These are phyloP conservation scores for Enteromius unitaeniatus DNA, from an alignment of 2,797 vertebrate genomes.

Conservation along the genomic window DNA sequence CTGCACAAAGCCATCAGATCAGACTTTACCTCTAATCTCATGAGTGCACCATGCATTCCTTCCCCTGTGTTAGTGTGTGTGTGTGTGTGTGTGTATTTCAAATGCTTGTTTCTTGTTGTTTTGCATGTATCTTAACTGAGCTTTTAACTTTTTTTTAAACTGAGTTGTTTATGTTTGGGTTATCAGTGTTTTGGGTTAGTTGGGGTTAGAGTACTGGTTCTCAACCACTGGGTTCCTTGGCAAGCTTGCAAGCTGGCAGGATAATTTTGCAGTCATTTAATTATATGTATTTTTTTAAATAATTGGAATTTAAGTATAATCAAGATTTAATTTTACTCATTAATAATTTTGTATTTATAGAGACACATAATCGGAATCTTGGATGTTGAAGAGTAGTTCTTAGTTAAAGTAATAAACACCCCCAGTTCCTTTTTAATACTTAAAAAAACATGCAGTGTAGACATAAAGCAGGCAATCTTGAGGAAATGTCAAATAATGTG, in stretches of 20 bases:
- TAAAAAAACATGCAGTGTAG: neutral
- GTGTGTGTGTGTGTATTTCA: conserved; percentile 16
- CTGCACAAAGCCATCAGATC: conserved; percentile 50
- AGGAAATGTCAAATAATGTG: neutral
- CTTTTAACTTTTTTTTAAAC: neutral
- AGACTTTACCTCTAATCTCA: conserved; percentile 36
- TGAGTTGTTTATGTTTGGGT: neutral
- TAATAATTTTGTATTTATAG: neutral
- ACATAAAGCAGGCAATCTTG: neutral
- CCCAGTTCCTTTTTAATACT: neutral
- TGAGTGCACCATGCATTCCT: conserved; percentile 8
- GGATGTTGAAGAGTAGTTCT: neutral
- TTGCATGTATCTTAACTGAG: neutral
- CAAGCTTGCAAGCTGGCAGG: neutral
- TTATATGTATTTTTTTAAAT: neutral
- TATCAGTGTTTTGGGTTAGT: neutral
- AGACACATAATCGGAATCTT: neutral
- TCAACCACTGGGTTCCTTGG: neutral
- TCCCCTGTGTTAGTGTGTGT: conserved; percentile 15
- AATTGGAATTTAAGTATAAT: neutral
- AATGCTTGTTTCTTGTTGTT: neutral
- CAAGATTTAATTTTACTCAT: neutral
- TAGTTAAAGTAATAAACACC: neutral
- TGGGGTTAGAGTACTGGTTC: neutral
- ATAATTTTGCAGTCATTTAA: neutral